Conservation (phyloP, 2,797 vertebrate species). For the Alosa sapidissima region DNA sequence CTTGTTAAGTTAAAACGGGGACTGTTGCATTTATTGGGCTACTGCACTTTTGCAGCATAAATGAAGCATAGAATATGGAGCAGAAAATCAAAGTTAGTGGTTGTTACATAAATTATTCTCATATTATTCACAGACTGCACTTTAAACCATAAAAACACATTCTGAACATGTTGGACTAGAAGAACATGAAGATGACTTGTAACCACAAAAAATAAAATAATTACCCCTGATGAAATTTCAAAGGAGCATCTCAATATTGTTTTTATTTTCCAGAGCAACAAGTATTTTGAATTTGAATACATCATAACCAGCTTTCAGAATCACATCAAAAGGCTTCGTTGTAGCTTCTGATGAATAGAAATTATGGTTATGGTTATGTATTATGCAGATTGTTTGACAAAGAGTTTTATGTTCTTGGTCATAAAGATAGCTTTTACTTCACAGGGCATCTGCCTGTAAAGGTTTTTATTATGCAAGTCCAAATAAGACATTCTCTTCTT, state of each 20-base stretch:
- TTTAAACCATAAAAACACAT: background rate
- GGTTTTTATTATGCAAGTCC: background rate
- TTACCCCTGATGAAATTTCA: background rate
- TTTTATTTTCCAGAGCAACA: slow-evolving; percentile 3
- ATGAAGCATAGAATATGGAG: background rate
- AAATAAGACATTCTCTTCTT: background rate
- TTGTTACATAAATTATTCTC: background rate
- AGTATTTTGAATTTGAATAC: slow-evolving; percentile 33
- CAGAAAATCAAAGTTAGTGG: background rate
- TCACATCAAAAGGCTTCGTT: background rate
- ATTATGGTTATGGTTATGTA: background rate
- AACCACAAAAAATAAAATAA: background rate
- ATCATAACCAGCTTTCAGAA: background rate
- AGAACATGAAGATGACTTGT: background rate
- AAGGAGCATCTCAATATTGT: background rate
- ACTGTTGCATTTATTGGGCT: background rate
- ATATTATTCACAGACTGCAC: background rate
- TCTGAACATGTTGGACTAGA: background rate
- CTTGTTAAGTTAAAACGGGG: background rate
- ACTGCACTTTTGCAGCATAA: background rate
- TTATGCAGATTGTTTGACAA: background rate
- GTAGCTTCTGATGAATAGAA: background rate
- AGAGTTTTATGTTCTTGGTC: background rate
- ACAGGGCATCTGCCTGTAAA: background rate
- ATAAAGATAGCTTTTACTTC: background rate